Base-by-base conservation (phyloP, 2,888 invertebrate species). In the Callimorpha dominula region DNA sequence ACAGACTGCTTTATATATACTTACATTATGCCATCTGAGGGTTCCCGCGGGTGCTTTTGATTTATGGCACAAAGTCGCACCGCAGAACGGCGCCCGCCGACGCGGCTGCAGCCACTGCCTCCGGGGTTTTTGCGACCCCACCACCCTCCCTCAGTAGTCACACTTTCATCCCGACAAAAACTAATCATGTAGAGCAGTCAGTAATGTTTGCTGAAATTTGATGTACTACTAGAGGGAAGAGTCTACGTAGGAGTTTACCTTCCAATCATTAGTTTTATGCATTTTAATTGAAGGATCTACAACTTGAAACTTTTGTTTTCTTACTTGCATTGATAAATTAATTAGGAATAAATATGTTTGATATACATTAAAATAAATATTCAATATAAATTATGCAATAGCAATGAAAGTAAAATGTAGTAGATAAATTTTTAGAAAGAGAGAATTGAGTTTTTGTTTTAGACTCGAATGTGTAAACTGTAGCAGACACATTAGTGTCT, bases 41-140 rank as follows among this genome's bases (percentile, higher is more conserved):
- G 89, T 85, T 91, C 92, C 91, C 93, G 84, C 85, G 92, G 92
- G 93, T 91, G 89, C 89, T 90, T 93, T 93, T 95, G 94, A 95
- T 95, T 95, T 94, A 95, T 93, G 91, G 90, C 87, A 85, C 87
- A 89, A 92, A 93, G 93, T 92, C 89, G 87, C 89, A 87, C 89
- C 90, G 90, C 89, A 86, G 86, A 88, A 86, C 87, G 81, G 81
- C 80, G 79, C 79, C 81, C 86, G 81, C 86, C 86, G 87, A 80
- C 85, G 85, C 81, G 83, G 84, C 88, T 88, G 88, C 89, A 87
- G 81, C 86, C 84, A 84, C 86, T 84, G 88, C 93, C 90, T 89
- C 88, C 85, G 87, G 90, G 89, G 92, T 93, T 94, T 93, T 93
- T 92, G 91, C 89, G 85, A 84, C 78, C 81, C 83, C 86, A 85